These are phyloP conservation scores for Mesorhabditis belari DNA, from an alignment of 2,888 invertebrate genomes.

Conservation along the genomic window DNA sequence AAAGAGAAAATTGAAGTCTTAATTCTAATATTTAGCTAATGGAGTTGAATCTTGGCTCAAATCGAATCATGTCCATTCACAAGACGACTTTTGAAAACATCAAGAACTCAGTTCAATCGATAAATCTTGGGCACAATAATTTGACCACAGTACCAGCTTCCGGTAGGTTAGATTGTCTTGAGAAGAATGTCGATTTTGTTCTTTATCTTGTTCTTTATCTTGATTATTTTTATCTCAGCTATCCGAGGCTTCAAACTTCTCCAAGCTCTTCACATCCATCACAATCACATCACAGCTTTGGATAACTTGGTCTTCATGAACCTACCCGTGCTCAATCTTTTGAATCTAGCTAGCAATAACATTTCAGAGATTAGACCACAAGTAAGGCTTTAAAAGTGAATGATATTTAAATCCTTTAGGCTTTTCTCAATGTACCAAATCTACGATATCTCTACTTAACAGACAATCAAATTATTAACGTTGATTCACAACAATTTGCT, in stretches of 20 bases:
- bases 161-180: constrained; percentile 17
- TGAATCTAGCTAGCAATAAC: constrained; percentile 48
- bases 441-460: constrained; percentile 51
- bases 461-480: constrained; percentile 36
- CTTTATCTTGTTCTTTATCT: too few relatives aligned
- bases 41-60: constrained; percentile 50
- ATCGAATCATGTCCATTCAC: constrained; percentile 46
- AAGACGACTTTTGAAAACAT: constrained; percentile 45
- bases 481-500: constrained; percentile 40
- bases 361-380: constrained; percentile 23
- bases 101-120: constrained; percentile 47
- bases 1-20: background rate
- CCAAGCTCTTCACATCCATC: constrained; percentile 49
- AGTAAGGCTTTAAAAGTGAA: background rate
- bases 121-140: constrained; percentile 51
- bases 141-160: constrained; percentile 45
- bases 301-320: constrained; percentile 49
- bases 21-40: constrained; percentile 34
- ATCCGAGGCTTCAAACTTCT: constrained; percentile 52
- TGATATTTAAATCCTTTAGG: constrained; percentile 29
- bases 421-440: constrained; percentile 51
- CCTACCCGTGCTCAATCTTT: constrained; percentile 17
- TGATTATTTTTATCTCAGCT: constrained; percentile 21
- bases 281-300: constrained; percentile 41
- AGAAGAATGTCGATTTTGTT: too few relatives aligned